Conservation (phyloP, 2,797 vertebrate species). For the Sebastes vulpes region DNA sequence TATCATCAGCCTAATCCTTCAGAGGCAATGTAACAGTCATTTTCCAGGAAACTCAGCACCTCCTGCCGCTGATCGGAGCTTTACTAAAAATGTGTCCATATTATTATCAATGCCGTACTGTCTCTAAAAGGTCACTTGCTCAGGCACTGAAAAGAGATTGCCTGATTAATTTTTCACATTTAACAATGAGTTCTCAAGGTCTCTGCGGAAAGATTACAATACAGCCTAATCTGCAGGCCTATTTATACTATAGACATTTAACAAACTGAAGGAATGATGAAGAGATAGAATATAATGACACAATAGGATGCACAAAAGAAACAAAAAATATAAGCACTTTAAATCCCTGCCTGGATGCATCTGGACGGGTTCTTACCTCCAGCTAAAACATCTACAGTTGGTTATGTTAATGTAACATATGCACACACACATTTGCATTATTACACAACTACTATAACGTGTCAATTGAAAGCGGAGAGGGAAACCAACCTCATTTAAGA, state of each 20-base stretch:
- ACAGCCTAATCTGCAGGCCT: neutral
- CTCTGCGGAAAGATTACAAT: neutral
- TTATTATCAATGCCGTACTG: neutral
- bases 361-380: neutral
- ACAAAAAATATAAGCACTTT: neutral
- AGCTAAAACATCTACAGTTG: neutral
- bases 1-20: constrained; percentile 29
- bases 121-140: constrained; percentile 13
- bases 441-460: neutral
- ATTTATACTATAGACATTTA: neutral
- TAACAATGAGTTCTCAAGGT: neutral
- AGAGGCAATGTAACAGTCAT: neutral
- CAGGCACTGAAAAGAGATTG: neutral
- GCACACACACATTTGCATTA: neutral
- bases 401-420: neutral
- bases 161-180: neutral
- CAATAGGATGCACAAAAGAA: neutral
- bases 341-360: neutral
- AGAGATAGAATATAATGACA: neutral
- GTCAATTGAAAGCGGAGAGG: neutral
- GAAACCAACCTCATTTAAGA: neutral
- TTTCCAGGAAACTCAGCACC: constrained; percentile 31
- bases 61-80: neutral
- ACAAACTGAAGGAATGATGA: neutral
- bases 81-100: constrained; percentile 13